A percentile compares a stretch with the other conserved stretches of the same genome.
These are phyloP conservation scores for Raja brachyura DNA, from an alignment of 2,113 vertebrate genomes.

Conservation along the genomic window DNA sequence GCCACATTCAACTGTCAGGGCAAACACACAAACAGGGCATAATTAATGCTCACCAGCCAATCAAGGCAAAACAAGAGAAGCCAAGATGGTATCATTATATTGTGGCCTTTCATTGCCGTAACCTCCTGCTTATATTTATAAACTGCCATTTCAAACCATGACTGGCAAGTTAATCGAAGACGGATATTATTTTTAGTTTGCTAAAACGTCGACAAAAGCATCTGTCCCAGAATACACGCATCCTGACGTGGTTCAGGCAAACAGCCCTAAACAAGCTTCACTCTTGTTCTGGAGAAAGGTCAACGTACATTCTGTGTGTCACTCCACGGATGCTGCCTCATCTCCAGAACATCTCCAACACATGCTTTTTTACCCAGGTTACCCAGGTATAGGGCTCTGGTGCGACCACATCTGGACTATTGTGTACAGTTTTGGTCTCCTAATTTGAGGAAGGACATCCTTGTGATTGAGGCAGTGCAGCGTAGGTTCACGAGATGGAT, in stretches of 20 bases:
- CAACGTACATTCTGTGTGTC: no score
- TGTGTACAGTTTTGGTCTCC: no score
- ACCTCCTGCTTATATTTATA: conserved; percentile 5
- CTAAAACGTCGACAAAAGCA: background rate
- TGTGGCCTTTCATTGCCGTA: background rate
- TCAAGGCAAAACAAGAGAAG: background rate
- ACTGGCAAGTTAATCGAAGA: background rate
- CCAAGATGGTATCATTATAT: background rate
- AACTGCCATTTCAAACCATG: background rate
- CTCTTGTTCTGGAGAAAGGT: no score
- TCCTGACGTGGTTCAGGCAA: background rate
- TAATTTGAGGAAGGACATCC: no score
- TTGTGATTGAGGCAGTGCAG: no score
- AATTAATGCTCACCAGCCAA: background rate
- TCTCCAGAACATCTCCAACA: no score
- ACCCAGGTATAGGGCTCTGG: no score
- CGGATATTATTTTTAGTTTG: background rate
- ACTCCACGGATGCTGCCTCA: no score
- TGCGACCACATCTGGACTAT: no score
- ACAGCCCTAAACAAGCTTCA: background rate
- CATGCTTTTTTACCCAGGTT: no score
- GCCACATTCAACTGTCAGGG: background rate
- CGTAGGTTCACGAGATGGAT: no score
- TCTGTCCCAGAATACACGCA: background rate
- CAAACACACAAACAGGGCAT: background rate